These are phyloP conservation scores for Tricholaema leucomelas DNA, from an alignment of 2,113 vertebrate genomes.

Conservation along the genomic window DNA sequence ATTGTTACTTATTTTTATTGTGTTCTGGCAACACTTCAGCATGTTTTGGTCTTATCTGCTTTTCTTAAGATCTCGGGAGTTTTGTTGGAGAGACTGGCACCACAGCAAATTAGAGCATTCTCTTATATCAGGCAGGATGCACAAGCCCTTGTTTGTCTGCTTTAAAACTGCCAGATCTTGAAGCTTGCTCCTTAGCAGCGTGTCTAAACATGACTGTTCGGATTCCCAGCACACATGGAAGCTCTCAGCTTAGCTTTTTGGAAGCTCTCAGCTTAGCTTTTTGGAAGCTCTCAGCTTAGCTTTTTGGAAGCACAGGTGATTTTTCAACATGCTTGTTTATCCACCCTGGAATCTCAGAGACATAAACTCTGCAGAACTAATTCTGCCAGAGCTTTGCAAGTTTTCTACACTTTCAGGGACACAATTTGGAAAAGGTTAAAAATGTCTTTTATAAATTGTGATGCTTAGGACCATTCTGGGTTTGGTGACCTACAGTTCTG, in stretches of 20 bases:
- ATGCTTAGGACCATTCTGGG: not conserved
- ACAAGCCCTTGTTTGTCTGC: not conserved
- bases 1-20: not conserved
- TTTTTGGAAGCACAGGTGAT: conserved; percentile 17
- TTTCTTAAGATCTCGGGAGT: not conserved
- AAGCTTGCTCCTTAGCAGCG: conserved; percentile 6
- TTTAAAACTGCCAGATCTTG: not conserved
- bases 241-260: not conserved
- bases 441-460: not conserved
- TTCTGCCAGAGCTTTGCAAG: not conserved
- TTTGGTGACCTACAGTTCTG: not conserved
- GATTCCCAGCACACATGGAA: not conserved
- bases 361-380: not conserved
- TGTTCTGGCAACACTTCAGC: not conserved
- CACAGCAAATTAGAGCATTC: not conserved
- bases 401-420: not conserved
- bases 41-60: not conserved
- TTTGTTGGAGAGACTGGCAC: not conserved
- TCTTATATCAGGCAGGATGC: not conserved
- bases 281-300: not conserved
- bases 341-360: not conserved
- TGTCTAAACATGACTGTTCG: conserved; percentile 19
- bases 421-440: not conserved
- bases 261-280: conserved; percentile 19
- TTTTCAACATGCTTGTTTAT: not conserved